Evolutionary conservation across 2,888 invertebrate genomes (phyloP), one percentile per base, ranked within the genome.

Genomic region (Drosophila fungiperda): DNA sequence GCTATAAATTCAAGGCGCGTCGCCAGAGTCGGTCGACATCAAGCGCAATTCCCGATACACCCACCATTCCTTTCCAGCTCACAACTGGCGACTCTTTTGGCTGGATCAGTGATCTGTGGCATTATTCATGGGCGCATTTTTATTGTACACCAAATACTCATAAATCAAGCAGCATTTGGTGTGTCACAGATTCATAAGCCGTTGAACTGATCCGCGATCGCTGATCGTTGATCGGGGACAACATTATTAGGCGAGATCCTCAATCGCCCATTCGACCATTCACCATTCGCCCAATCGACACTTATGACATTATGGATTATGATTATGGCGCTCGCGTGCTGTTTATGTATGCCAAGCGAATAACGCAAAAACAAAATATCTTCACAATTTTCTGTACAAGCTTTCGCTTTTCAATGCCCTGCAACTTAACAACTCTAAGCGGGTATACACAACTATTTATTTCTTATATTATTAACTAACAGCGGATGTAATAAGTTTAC

Each of bases 251-350:
- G 89, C 85, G 68, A 71, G 82, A 80, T 84, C 78, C 76, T 45
- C 87, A 84, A 87, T 81, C 82, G 64, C 40, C 73, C 71, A 82
- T 86, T 80, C 80, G 58, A 40, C 49, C 64, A 68, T 64, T 54
- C 29, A 26, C 26, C 26, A 26, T 6, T 29, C 67, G 53, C 53
- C 45, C 84, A 74, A 79, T 83, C 89, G 87, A 89, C 87, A 89
- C 85, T 89, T 87, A 69, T 84, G 80, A 89, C 82, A 87, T 87
- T 86, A 87, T 78, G 87, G 78, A 78, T 78, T 80, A 78, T 78
- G 80, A 89, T 84, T 86, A 86, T 89, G 88, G 85, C 87, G 87
- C 85, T 85, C 85, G 85, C 85, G 85, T 86, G 85, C 85, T 86
- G 82, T 72, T 86, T 86, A 89, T 89, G 85, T 86, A 86, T 86